Evolutionary conservation across 2,113 vertebrate genomes (phyloP).

Genomic region (Apistogramma diplotaenia): DNA sequence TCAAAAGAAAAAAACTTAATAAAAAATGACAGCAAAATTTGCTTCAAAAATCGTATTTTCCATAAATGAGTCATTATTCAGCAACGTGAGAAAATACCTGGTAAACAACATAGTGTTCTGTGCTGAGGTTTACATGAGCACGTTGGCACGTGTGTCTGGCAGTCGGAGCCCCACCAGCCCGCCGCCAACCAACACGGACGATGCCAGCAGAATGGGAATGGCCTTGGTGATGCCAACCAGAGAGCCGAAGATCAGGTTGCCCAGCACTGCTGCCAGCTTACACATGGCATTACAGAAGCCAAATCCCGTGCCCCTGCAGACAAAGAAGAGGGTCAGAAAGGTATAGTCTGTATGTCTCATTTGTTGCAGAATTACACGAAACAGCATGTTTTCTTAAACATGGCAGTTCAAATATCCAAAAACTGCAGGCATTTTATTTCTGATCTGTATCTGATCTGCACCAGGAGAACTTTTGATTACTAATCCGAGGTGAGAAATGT

Average conservation of each 20-base stretch:
- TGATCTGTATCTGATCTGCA: neutral
- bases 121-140: slow-evolving; percentile 85
- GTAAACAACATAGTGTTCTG: slow-evolving; percentile 21
- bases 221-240: slow-evolving; percentile 91
- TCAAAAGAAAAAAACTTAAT: slow-evolving; percentile 5
- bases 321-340: neutral
- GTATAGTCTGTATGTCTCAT: neutral
- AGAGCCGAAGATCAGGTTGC: slow-evolving; percentile 94
- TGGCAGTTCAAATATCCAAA: neutral
- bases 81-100: slow-evolving; percentile 50
- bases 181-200: slow-evolving; percentile 87
- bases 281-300: slow-evolving; percentile 95
- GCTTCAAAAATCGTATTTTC: neutral
- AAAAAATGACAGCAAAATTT: neutral
- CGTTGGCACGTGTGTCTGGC: slow-evolving; percentile 91
- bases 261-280: slow-evolving; percentile 90
- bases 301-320: slow-evolving; percentile 88
- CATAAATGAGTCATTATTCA: neutral
- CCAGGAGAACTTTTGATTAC: neutral
- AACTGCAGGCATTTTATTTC: neutral
- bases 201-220: slow-evolving; percentile 92
- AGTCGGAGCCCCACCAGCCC: slow-evolving; percentile 91
- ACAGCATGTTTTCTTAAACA: neutral
- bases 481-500: neutral
- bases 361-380: neutral